Evolutionary conservation across 2,888 invertebrate species (phyloP), one percentile per base, ranked within the genome.

Genomic region (Anodontia alba): DNA sequence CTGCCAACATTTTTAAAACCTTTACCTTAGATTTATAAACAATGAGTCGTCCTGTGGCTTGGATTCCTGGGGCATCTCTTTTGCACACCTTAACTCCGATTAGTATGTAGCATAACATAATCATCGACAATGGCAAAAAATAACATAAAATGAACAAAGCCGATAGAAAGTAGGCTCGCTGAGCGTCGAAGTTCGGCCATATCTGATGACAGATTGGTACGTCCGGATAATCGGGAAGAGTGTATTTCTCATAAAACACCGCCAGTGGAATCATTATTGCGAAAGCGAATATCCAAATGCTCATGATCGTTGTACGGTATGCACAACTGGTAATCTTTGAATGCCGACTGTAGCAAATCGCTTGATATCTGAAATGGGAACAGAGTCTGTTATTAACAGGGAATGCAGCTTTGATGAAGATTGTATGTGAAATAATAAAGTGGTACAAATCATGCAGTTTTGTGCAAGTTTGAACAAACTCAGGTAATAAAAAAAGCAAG

Each of bases 311-410:
- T 94, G 97, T 95, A 73, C 98, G 96, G 12, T 98, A 98, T 26
- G 98, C 96, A 76, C 97, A 96, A 92, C 97, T 97, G 68, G 98
- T 98, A 95, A 98, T 97, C 95, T 98, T 98, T 93, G 97, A 97
- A 93, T 97, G 97, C 91, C 98, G 95, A 1, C 98, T 98, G 97
- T 98, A 98, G 97, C 98, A 98, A 91, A 98, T 98, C 67, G 98
- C 98, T 90, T 98, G 96, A 94, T 98, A 98, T 95, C 98, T 98
- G 96, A 23, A 96, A 89, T 20, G 29, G 5, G 2, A 57, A 57
- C 8, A 29, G 29, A 57, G 3, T n/a, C n/a, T n/a, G 23, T 17
- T 15, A 42, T 42, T 15, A n/a, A n/a, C n/a, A n/a, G n/a, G n/a
- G n/a, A n/a, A n/a, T n/a, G n/a, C n/a, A n/a, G n/a, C n/a, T n/a